These are phyloP conservation scores for Mythimna lalbum DNA, from an alignment of 2,888 invertebrate genomes.

Conservation along the genomic window DNA sequence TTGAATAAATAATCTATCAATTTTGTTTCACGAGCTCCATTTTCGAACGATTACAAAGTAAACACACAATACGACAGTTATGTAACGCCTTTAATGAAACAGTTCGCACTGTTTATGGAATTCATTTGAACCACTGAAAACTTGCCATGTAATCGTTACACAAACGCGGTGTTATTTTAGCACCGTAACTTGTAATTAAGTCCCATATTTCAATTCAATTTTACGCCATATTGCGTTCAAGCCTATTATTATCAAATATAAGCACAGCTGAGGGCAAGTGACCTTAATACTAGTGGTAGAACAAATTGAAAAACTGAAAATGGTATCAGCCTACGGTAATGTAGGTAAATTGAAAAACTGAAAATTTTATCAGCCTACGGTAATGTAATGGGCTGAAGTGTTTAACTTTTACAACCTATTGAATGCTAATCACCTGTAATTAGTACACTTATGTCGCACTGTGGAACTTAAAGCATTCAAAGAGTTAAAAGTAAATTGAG, in stretches of 20 bases:
- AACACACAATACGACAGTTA: conserved; percentile 10
- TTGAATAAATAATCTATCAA: neutral
- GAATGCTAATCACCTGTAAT: too few species aligned
- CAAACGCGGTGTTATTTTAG: neutral
- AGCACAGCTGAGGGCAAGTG: neutral
- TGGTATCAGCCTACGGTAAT: too few species aligned
- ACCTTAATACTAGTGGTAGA: too few species aligned
- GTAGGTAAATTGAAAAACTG: too few species aligned
- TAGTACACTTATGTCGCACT: too few species aligned
- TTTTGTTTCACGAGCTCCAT: neutral
- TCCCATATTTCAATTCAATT: conserved; percentile 1
- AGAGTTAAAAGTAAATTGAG: conserved; percentile 1
- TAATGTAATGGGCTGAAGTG: neutral
- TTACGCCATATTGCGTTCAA: neutral
- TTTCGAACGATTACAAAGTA: neutral
- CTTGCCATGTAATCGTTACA: neutral
- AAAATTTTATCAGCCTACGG: too few species aligned
- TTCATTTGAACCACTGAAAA: conserved; percentile 20
- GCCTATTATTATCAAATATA: neutral
- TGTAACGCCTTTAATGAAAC: conserved; percentile 14
- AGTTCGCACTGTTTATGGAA: conserved; percentile 11
- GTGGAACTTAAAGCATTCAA: too few species aligned
- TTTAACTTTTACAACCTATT: too few species aligned
- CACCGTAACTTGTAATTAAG: neutral
- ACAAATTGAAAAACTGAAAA: too few species aligned